phyloP scores from a whole-genome alignment of 2,888 invertebrate genomes.

The Notodromas monacha region DNA sequence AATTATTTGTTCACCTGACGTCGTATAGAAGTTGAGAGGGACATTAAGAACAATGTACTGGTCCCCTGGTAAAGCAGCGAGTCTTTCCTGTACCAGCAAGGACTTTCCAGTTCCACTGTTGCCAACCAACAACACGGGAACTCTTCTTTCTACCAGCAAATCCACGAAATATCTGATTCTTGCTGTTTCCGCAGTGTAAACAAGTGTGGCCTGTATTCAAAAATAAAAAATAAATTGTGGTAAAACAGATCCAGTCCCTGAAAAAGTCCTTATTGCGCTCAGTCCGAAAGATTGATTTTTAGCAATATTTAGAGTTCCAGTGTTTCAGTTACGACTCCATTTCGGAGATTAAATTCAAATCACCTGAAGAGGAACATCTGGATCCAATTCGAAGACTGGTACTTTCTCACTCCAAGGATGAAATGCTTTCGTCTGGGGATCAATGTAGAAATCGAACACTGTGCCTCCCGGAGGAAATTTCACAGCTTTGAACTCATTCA shows the following conservation, averaged over 20 bases:
- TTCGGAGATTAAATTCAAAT: slow-evolving; percentile 7
- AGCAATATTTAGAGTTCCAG: too few relatives aligned
- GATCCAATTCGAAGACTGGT: slow-evolving; percentile 60
- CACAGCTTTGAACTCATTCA: slow-evolving; percentile 71
- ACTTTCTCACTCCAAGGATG: slow-evolving; percentile 60
- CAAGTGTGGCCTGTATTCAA: slow-evolving; percentile 38
- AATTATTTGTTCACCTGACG: too few relatives aligned
- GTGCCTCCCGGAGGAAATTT: slow-evolving; percentile 70
- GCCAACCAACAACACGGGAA: slow-evolving; percentile 72
- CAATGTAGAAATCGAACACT: slow-evolving; percentile 79
- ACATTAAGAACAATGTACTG: slow-evolving; percentile 63
- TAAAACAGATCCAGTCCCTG: too few relatives aligned
- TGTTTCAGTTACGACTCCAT: too few relatives aligned
- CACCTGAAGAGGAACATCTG: slow-evolving; percentile 61
- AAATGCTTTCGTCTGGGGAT: slow-evolving; percentile 59
- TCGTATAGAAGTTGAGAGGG: slow-evolving; percentile 83
- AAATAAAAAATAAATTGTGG: slow-evolving; percentile 2
- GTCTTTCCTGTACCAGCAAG: slow-evolving; percentile 53
- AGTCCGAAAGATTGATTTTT: background rate
- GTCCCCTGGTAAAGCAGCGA: slow-evolving; percentile 38
- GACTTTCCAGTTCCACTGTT: slow-evolving; percentile 80
- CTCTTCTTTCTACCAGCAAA: slow-evolving; percentile 47
- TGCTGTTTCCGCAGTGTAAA: slow-evolving; percentile 73
- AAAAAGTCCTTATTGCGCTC: background rate
- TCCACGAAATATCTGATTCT: slow-evolving; percentile 61